Evolutionary conservation across 2,797 vertebrate genomes (phyloP).

Genomic region (Moxostoma hubbsi): DNA sequence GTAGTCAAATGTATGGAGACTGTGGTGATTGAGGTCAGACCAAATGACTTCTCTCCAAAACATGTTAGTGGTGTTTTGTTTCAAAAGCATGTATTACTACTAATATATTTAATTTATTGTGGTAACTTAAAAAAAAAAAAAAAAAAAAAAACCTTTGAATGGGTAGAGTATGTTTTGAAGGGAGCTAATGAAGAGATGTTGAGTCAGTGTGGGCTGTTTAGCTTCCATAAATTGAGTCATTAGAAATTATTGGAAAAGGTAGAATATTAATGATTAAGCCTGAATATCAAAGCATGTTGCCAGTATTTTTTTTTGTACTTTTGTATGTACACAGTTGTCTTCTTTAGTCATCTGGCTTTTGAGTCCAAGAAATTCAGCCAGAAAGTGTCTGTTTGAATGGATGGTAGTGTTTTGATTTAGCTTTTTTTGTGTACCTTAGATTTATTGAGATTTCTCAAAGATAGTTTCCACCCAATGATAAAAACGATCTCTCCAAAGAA

Average conservation of each 20-base stretch:
- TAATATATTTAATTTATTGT: background rate
- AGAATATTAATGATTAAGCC: conserved; percentile 20
- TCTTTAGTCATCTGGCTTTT: background rate
- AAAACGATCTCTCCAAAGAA: conserved; percentile 12
- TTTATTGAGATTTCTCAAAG: conserved; percentile 51
- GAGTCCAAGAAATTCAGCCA: background rate
- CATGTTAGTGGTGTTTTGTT: background rate
- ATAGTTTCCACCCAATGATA: background rate
- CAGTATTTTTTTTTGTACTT: background rate
- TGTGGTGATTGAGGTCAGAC: background rate
- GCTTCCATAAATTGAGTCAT: conserved; percentile 8
- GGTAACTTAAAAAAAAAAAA: too few species aligned
- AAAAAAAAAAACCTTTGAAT: background rate
- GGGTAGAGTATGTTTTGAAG: background rate
- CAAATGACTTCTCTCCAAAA: conserved; percentile 1
- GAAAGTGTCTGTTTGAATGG: conserved; percentile 6
- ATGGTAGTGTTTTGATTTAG: background rate
- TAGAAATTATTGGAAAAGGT: background rate
- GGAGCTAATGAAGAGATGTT: background rate
- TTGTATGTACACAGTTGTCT: conserved; percentile 5
- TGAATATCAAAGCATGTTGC: conserved; percentile 3
- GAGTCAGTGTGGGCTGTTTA: background rate
- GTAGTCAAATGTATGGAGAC: background rate
- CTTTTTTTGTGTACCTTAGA: conserved; percentile 11
- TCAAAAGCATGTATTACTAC: background rate